These are phyloP conservation scores for Ariolimax columbianus DNA, from an alignment of 2,888 invertebrate genomes.

Conservation along the genomic window DNA sequence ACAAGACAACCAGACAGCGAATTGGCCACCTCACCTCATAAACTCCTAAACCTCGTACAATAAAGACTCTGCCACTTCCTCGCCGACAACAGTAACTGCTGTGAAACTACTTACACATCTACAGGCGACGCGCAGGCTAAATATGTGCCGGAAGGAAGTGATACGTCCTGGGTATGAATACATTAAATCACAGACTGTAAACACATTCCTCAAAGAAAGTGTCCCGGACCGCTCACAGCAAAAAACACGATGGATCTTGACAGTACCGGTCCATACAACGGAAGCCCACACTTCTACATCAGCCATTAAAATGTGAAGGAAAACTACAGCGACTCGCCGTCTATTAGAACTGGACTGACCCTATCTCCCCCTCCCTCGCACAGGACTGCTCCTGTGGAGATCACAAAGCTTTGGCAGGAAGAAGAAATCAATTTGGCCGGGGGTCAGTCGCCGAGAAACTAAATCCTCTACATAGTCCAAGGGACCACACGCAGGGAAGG, in stretches of 20 bases:
- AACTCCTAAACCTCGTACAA: too few relatives aligned
- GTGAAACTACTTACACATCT: too few relatives aligned
- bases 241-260: not conserved
- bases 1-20: too few relatives aligned
- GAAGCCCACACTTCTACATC: not conserved
- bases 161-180: not conserved
- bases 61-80: too few relatives aligned
- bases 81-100: too few relatives aligned
- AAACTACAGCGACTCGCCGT: not conserved
- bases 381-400: not conserved
- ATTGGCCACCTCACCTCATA: too few relatives aligned
- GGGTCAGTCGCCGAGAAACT: constrained; percentile 1
- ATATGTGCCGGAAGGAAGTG: too few relatives aligned
- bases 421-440: not conserved
- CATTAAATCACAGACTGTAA: not conserved
- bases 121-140: too few relatives aligned
- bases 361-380: too few relatives aligned
- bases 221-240: not conserved
- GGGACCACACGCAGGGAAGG: not conserved
- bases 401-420: not conserved
- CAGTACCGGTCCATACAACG: not conserved
- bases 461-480: not conserved
- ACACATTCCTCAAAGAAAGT: not conserved
- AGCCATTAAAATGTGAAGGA: not conserved
- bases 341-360: not conserved